Conservation (phyloP, 2,888 invertebrate genomes). For the Lottia scabra region DNA sequence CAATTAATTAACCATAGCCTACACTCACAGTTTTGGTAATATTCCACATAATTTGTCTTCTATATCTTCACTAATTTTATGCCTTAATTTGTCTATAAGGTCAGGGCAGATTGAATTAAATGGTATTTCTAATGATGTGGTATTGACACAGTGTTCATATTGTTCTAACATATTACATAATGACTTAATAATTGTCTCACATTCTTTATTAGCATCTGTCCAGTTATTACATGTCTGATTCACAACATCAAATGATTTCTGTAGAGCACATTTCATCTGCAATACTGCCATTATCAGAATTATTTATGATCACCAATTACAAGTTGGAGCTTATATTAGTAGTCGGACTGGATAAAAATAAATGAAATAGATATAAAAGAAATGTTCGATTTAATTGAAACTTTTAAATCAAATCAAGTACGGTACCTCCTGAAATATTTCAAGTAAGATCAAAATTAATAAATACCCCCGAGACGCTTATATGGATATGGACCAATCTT, state of each 20-base stretch:
- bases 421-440: too few relatives aligned
- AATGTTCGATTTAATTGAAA: too few relatives aligned
- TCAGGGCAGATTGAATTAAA: neutral
- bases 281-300: neutral
- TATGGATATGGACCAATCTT: too few relatives aligned
- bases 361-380: too few relatives aligned
- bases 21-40: neutral
- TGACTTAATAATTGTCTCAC: neutral
- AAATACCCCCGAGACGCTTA: too few relatives aligned
- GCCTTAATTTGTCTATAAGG: neutral
- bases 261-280: neutral
- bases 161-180: neutral
- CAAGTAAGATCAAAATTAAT: too few relatives aligned
- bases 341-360: too few relatives aligned
- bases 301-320: too few relatives aligned
- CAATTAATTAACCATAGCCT: neutral
- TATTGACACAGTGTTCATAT: neutral
- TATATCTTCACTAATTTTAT: neutral
- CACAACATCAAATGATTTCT: neutral
- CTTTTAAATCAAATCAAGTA: too few relatives aligned
- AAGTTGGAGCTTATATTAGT: too few relatives aligned
- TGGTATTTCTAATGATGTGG: neutral
- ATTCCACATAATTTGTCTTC: neutral
- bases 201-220: neutral
- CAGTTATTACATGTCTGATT: neutral